These are phyloP conservation scores for Chiridota heheva DNA, from an alignment of 35 echinoderm and acorn worm genomes.

Conservation along the genomic window DNA sequence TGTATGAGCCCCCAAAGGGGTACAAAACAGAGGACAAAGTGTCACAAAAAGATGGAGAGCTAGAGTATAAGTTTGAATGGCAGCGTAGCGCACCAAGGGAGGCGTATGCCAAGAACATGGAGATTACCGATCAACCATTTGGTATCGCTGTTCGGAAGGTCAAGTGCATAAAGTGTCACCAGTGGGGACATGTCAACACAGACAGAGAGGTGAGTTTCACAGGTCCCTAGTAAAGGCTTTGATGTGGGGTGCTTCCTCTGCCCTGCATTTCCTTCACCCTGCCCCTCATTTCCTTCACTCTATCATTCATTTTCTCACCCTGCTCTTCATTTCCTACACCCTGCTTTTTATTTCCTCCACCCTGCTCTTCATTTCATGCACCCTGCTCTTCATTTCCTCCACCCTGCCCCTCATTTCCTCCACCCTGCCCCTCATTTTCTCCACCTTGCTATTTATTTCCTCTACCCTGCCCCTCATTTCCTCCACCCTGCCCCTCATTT, in stretches of 20 bases:
- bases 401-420: too few relatives aligned
- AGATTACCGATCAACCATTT: slow-evolving; percentile 64
- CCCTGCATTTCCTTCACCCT: not conserved
- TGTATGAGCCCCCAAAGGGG: slow-evolving; percentile 96
- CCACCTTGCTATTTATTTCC: too few relatives aligned
- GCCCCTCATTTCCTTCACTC: not conserved
- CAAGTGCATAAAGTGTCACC: slow-evolving; percentile 84
- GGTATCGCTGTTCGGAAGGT: slow-evolving; percentile 90
- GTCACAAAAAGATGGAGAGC: slow-evolving; percentile 57
- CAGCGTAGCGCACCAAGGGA: slow-evolving; percentile 76
- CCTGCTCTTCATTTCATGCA: not conserved
- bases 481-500: too few relatives aligned
- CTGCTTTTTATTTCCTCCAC: too few relatives aligned
- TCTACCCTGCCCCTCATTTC: too few relatives aligned
- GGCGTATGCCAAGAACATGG: slow-evolving; percentile 74
- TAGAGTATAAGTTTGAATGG: slow-evolving; percentile 94
- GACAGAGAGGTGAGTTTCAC: slow-evolving; percentile 80
- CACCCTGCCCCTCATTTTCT: too few relatives aligned
- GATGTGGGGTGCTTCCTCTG: not conserved
- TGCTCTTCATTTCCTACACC: too few relatives aligned
- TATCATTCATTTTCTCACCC: not conserved
- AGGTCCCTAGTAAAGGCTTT: not conserved
- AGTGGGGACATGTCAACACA: slow-evolving; percentile 96
- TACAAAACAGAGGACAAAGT: slow-evolving; percentile 59
- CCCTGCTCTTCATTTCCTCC: too few relatives aligned